Evolutionary conservation across 2,113 vertebrate species (phyloP), one percentile per base, ranked within the genome.

Genomic region (Clarias magur): DNA sequence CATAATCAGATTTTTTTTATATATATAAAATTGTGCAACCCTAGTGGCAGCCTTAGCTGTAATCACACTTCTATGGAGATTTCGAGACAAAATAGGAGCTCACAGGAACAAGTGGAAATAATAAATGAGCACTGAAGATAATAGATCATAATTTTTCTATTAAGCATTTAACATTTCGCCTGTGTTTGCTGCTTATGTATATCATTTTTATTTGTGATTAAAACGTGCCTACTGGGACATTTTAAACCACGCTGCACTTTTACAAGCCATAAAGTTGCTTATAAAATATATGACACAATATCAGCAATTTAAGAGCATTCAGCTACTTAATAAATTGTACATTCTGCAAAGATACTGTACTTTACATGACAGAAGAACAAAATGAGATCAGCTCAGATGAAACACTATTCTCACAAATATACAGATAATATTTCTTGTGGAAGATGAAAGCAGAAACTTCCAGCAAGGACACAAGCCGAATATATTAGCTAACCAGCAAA

Each of bases 341-440:
- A 57, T 53, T 79, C 30, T 84, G 75, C 23, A 27, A 62, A 81
- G 17, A 72, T 78, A 30, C 62, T 53, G 59, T 34, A 85, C 62
- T 53, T 67, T 34, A 85, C 27, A 85, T 70, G 30, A 27, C 80
- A 86, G 53, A 54, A 83, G n/a, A 82, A 23, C 23, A 79, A 65
- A 57, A 85, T 48, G 16, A 73, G 27, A 68, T 85, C 84, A 85
- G 73, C 70, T 57, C 60, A 59, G 48, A 53, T 80, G 21, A n/a
- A 82, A 68, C 85, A 4, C 23, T 78, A 62, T 85, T 78, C 54
- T 19, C 15, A 56, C 16, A 34, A 85, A 23, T 62, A 70, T 72
- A 84, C 80, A 8, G 48, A 59, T 68, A 54, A 4, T 67, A 53
- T 60, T 68, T 88, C 53, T 53, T 54, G 30, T 78, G 19, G 54